Percentiles rank a stretch among this genome's conserved stretches.
These are phyloP conservation scores for Crocuta crocuta DNA, from an alignment of 2,113 vertebrate species.

Conservation along the genomic window DNA sequence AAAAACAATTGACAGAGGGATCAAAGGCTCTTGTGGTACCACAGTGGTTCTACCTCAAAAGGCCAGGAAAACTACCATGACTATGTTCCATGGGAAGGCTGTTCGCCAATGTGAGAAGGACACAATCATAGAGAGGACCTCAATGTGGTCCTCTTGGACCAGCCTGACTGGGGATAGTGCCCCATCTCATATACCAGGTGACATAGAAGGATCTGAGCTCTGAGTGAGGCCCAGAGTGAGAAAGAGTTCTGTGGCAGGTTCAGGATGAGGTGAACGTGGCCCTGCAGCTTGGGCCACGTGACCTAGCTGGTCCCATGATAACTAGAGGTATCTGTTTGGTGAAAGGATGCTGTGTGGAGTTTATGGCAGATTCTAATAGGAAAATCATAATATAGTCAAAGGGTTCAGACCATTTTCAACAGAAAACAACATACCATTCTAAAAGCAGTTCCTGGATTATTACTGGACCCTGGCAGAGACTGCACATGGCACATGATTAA, in stretches of 20 bases:
- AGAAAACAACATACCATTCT: not conserved
- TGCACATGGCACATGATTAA: not conserved
- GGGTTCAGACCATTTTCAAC: not conserved
- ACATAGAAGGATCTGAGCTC: not conserved
- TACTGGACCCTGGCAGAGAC: not conserved
- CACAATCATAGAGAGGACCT: not conserved
- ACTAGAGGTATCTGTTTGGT: not conserved
- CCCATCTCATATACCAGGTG: not conserved
- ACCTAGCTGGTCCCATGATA: rapidly evolving
- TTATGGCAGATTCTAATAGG: not conserved
- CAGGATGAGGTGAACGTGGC: no score
- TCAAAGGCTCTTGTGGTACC: not conserved
- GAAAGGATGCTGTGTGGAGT: not conserved
- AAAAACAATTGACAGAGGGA: not conserved
- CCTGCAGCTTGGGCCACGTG: not conserved
- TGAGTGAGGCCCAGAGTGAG: not conserved
- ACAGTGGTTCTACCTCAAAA: not conserved
- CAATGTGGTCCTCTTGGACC: not conserved
- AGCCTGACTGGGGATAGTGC: not conserved
- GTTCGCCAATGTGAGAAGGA: not conserved
- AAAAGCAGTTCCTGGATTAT: not conserved
- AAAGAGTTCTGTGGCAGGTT: not conserved
- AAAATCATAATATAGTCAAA: not conserved
- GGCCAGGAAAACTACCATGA: not conserved
- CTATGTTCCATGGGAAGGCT: not conserved